phyloP scores from a whole-genome alignment of 2,888 invertebrate genomes.

The Pristionchus mayeri region DNA sequence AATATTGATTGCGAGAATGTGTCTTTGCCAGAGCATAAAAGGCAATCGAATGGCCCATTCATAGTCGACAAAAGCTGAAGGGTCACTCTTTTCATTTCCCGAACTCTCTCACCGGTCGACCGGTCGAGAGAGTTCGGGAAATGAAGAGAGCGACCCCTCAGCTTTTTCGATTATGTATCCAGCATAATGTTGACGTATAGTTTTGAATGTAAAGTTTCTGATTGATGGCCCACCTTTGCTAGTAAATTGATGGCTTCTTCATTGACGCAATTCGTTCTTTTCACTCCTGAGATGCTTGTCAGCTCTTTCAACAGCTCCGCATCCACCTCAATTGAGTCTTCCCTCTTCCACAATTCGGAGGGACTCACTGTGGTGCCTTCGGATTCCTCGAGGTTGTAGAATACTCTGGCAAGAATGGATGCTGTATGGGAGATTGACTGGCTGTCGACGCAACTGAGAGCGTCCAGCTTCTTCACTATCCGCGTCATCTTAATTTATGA shows the following conservation, averaged over 20 bases:
- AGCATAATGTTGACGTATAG: too few species aligned
- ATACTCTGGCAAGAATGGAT: neutral
- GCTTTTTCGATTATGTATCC: too few species aligned
- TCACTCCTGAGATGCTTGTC: neutral
- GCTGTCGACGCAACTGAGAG: neutral
- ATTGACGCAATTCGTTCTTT: neutral
- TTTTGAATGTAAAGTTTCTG: too few species aligned
- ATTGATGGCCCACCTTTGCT: slow-evolving; percentile 37
- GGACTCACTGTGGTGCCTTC: neutral
- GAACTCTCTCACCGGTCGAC: too few species aligned
- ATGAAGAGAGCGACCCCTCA: too few species aligned
- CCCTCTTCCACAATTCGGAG: neutral
- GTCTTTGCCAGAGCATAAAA: too few species aligned
- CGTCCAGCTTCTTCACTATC: neutral
- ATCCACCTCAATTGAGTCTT: neutral
- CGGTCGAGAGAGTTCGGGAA: too few species aligned
- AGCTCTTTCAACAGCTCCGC: neutral
- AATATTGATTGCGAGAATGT: too few species aligned
- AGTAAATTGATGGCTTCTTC: neutral
- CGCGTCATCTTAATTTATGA: slow-evolving; percentile 16
- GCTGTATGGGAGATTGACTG: neutral
- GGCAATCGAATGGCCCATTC: too few species aligned
- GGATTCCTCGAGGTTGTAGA: slow-evolving; percentile 16
- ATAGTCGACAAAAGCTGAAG: too few species aligned
- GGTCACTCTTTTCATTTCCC: too few species aligned